Evolutionary conservation across 2,113 vertebrate species (phyloP).

Genomic region (Mixornis gularis): DNA sequence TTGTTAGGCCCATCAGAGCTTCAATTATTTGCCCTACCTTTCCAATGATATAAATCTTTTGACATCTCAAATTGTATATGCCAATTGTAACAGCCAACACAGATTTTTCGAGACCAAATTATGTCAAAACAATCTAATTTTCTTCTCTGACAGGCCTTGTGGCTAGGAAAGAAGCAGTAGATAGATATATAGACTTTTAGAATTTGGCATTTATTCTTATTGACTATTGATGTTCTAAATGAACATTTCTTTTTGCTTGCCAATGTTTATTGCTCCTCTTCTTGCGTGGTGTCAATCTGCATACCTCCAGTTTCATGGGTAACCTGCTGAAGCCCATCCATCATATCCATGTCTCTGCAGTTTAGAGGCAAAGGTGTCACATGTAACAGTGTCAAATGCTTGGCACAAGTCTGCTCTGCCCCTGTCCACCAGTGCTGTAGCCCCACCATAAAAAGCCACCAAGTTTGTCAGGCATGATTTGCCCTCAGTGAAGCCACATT

Average conservation of each 20-base stretch:
- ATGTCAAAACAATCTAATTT: conserved; percentile 58
- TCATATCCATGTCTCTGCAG: neutral
- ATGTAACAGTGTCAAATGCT: neutral
- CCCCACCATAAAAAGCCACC: neutral
- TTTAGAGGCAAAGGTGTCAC: neutral
- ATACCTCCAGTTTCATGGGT: neutral
- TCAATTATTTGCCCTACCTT: conserved; percentile 54
- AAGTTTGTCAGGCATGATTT: neutral
- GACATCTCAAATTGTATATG: conserved; percentile 59
- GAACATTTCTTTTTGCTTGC: neutral
- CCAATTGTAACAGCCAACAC: conserved; percentile 30
- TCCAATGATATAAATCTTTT: conserved; percentile 59
- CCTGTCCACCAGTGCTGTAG: neutral
- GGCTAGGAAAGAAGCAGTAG: conserved; percentile 14
- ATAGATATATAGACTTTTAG: neutral
- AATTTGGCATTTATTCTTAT: conserved; percentile 17
- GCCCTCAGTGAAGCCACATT: neutral
- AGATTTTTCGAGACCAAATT: conserved; percentile 41
- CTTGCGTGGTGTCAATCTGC: neutral
- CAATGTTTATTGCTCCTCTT: neutral
- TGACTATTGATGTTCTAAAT: conserved; percentile 25
- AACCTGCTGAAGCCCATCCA: neutral
- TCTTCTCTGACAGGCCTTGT: conserved; percentile 32
- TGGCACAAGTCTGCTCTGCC: neutral
- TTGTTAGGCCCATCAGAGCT: conserved; percentile 35